Conservation (phyloP, 1,140 invertebrate species). For the Paraescarpia echinospica region DNA sequence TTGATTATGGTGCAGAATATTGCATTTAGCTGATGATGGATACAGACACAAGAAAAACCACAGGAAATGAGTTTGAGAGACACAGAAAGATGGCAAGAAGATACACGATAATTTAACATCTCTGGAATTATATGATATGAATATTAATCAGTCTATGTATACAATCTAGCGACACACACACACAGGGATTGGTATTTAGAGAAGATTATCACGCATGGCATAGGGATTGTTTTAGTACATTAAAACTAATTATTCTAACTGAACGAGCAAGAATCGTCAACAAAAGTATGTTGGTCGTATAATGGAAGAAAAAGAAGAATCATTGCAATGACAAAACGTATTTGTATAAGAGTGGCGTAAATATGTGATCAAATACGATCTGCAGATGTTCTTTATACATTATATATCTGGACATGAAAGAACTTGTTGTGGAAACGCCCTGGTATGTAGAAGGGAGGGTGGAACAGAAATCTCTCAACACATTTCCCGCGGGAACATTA, state of each 20-base stretch:
- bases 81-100: background rate
- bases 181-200: background rate
- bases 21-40: background rate
- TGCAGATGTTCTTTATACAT: no score
- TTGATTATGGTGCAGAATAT: background rate
- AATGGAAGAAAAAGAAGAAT: no score
- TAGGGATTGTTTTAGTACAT: background rate
- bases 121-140: background rate
- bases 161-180: background rate
- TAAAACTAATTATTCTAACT: background rate
- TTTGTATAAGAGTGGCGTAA: background rate
- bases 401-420: no score
- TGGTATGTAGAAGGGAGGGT: background rate
- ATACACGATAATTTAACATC: background rate
- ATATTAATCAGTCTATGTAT: background rate
- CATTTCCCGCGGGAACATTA: no score
- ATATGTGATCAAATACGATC: background rate
- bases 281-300: no score
- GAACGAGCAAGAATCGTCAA: background rate
- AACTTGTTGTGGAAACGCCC: no score
- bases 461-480: background rate
- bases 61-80: background rate
- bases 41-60: background rate
- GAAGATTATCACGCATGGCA: background rate
- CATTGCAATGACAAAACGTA: background rate